Evolutionary conservation across 2,797 vertebrate genomes (phyloP).

Genomic region (Rousettus madagascariensis): DNA sequence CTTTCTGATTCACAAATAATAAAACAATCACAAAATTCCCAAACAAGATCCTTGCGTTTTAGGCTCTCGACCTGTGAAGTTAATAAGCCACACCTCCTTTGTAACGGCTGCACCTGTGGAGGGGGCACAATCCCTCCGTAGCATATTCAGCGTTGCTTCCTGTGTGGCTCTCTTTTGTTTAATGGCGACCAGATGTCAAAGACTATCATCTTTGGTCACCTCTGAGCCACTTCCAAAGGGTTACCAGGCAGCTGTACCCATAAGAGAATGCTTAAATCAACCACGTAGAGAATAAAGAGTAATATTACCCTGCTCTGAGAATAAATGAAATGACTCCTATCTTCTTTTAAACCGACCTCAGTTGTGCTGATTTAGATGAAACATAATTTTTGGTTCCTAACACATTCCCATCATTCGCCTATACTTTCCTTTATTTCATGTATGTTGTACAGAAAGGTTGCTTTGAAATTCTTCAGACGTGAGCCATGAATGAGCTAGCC

Average conservation of each 20-base stretch:
- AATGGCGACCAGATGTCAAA: neutral
- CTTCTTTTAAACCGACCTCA: neutral
- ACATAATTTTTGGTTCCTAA: neutral
- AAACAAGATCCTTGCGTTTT: neutral
- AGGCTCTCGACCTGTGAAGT: neutral
- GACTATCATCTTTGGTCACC: neutral
- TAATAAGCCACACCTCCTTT: neutral
- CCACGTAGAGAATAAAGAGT: neutral
- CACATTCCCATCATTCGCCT: neutral
- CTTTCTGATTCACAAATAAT: neutral
- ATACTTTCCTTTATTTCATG: neutral
- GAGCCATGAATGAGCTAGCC: neutral
- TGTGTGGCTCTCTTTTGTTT: neutral
- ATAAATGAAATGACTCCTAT: neutral
- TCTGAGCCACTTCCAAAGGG: neutral
- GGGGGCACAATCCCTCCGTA: rapidly evolving
- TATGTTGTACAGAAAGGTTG: neutral
- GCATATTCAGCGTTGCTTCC: neutral
- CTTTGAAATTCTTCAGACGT: neutral
- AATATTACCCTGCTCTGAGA: neutral
- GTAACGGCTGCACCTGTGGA: rapidly evolving
- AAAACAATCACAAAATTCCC: neutral
- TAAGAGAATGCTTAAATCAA: neutral
- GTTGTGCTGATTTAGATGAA: neutral
- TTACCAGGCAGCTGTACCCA: neutral